Evolutionary conservation across 2,888 invertebrate species (phyloP).

Genomic region (Pharmacophagus antenor): DNA sequence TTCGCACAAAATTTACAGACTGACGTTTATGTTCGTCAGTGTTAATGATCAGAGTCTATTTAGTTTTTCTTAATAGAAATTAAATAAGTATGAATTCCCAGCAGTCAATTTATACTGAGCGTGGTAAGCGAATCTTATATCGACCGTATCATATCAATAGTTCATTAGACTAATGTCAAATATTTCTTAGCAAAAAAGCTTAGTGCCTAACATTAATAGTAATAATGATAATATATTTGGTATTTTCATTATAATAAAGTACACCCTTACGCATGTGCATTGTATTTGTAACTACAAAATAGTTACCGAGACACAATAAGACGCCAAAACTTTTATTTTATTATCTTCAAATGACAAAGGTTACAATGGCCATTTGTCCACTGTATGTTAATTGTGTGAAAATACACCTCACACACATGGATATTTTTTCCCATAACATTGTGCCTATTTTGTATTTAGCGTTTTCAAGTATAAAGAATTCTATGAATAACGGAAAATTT

Average conservation of each 20-base stretch:
- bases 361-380: slow-evolving; percentile 52
- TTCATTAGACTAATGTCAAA: too few species aligned
- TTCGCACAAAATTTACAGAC: too few species aligned
- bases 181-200: too few species aligned
- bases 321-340: background rate
- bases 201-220: background rate
- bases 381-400: slow-evolving; percentile 43
- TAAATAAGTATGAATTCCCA: too few species aligned
- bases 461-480: background rate
- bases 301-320: background rate
- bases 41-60: too few species aligned
- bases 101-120: too few species aligned
- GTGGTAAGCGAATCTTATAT: too few species aligned
- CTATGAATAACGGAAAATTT: background rate
- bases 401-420: slow-evolving; percentile 10
- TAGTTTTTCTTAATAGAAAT: too few species aligned
- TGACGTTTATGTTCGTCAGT: too few species aligned
- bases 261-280: background rate
- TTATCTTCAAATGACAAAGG: slow-evolving; percentile 8
- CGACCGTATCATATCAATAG: too few species aligned
- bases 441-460: background rate
- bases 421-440: slow-evolving; percentile 14
- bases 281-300: background rate
- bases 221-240: background rate
- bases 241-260: background rate